Evolutionary conservation across 2,797 vertebrate species (phyloP).

Genomic region (Poecilia picta): DNA sequence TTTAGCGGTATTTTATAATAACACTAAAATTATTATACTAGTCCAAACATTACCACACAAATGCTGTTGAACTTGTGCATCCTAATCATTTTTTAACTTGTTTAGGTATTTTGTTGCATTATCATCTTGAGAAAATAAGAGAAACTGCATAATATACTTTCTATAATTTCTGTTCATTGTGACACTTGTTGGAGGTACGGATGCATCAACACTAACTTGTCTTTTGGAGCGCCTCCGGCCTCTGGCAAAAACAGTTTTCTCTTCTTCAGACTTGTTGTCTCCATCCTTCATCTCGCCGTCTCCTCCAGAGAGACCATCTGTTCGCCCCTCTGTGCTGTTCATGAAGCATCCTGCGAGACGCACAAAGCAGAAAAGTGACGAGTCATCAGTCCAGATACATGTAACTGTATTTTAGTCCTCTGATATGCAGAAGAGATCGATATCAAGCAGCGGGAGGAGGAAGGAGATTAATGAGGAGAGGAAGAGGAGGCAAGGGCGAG

Average conservation of each 20-base stretch:
- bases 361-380: conserved; percentile 44
- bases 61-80: background rate
- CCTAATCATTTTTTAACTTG: background rate
- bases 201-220: conserved; percentile 68
- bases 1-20: too few species aligned
- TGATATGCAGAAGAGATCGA: conserved; percentile 67
- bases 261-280: conserved; percentile 46
- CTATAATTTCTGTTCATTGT: background rate
- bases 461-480: conserved; percentile 24
- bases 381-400: conserved; percentile 65
- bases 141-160: background rate
- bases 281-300: conserved; percentile 32
- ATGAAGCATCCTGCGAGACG: conserved; percentile 69
- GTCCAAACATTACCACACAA: background rate
- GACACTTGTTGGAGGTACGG: background rate
- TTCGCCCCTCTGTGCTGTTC: conserved; percentile 51
- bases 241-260: conserved; percentile 37
- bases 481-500: conserved; percentile 33
- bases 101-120: background rate
- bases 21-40: too few species aligned
- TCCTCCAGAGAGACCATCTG: conserved; percentile 28
- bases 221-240: conserved; percentile 76
- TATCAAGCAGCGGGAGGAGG: conserved; percentile 44
- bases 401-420: conserved; percentile 66
- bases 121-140: background rate